Base-by-base conservation (phyloP, 2,113 vertebrate genomes). In the Carlito syrichta region DNA sequence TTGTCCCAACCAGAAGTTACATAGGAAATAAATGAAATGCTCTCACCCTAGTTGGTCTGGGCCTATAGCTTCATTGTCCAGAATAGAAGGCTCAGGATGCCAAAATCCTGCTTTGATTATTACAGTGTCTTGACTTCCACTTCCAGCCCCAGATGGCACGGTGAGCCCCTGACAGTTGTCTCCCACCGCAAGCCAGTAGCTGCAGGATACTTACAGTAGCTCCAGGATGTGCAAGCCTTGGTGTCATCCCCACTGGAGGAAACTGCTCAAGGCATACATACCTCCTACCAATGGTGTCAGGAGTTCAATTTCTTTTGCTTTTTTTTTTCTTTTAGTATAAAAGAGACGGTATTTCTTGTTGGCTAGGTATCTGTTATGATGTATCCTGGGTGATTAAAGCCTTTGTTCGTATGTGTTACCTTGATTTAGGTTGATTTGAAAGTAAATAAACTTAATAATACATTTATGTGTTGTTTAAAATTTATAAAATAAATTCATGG, bases 361-460 rank as follows among this genome's bases (percentile, higher is more conserved):
- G 52, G 35, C 35, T 82, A 62, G 32, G 48, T 56, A 74, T 86
- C 63, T 74, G 40, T 66, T 87, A 32, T 35, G 40, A 40, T 54
- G 12, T 73, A 20, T 52, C 58, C 86, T 82, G 58, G 48, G 48
- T 56, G 81, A 78, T 56, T 58, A 89, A 95, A 17, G 40, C 85
- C 63, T 86, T 95, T 85, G 6, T 93, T 91, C 86, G 82, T 82
- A 22, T n/a, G 4, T 79, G 48, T 88, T 69, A 79, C 40, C 45
- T 93, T 48, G 40, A 45, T 71, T 97, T 85, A 66, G 19, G 62
- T 62, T 96, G 73, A 69, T 81, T 91, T 79, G 71, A 91, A 94
- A 88, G 63, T 56, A 63, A 93, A 45, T 45, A 78, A 86, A 58
- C 35, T 8, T 76, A 66, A 77, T 76, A 73, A 88, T 82, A 73